Percentiles rank a stretch among this genome's conserved stretches.
Evolutionary conservation across 2,113 vertebrate species (phyloP).

Genomic region (Gymnarchus niloticus): DNA sequence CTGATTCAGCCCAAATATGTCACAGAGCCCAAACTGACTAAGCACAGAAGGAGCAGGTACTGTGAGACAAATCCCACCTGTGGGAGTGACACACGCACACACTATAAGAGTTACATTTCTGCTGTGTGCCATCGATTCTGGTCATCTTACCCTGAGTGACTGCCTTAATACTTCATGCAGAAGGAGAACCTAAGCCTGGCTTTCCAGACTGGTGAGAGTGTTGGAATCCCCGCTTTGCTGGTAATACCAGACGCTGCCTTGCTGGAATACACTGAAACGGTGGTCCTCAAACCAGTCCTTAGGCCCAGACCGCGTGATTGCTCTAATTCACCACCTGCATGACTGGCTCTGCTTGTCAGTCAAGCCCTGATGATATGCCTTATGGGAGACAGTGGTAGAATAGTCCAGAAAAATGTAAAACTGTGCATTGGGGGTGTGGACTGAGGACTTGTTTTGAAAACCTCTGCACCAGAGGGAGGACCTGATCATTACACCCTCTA

Average conservation of each 20-base stretch:
- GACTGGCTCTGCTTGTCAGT: neutral
- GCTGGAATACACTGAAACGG: neutral
- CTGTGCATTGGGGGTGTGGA: neutral
- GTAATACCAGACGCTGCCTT: constrained; percentile 36
- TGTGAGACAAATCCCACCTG: neutral
- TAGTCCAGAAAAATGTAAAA: neutral
- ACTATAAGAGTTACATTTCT: neutral
- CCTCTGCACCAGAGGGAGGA: neutral
- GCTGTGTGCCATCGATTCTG: no score
- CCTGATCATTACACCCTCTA: neutral
- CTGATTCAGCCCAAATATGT: neutral
- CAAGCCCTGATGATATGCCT: neutral
- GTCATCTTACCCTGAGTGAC: neutral
- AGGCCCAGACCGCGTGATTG: neutral
- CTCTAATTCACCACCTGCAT: neutral
- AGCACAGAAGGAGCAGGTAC: neutral
- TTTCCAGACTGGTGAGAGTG: constrained; percentile 51
- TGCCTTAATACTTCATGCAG: constrained; percentile 38
- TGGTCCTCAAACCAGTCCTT: neutral
- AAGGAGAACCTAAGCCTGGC: constrained; percentile 54
- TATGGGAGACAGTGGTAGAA: neutral
- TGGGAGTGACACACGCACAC: neutral
- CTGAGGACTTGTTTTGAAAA: neutral
- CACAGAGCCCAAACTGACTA: neutral
- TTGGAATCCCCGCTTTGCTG: constrained; percentile 55